Evolutionary conservation across 1,140 invertebrate genomes (phyloP), one percentile per base, ranked within the genome.

Genomic region (Hormaphis cornu): DNA sequence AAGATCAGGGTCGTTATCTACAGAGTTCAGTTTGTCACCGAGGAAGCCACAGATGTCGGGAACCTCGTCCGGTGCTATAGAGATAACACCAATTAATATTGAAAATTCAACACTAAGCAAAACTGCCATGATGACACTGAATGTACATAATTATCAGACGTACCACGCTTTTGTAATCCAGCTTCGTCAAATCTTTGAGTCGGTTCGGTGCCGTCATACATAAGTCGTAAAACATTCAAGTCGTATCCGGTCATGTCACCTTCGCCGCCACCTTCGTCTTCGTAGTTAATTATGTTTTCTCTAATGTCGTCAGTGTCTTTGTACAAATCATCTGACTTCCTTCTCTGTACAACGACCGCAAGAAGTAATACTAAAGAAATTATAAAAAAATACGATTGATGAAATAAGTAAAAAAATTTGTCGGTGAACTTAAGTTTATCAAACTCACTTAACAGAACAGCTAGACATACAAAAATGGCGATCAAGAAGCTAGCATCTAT

Each of bases 231-330:
- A n/a, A 95, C 90, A 72, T 89, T 91, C 20, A 98, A 83, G 77
- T 98, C 95, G 77, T 93, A 98, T 7, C 89, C 91, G 1, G 93
- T 90, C 77, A 84, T 83, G 76, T 98, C 95, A 16, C 91, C 90
- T 79, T 97, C 94, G 73, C 94, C 94, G 75, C 92, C 94, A 40
- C 95, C 95, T 80, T 98, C 95, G 75, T 97, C 95, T 77, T 96
- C 92, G 76, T 98, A 97, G 74, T 92, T 92, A 71, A 97, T 96
- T 72, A 98, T 97, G 75, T 94, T 98, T 79, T 97, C 95, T 72
- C 94, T 81, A 37, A 97, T 95, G 77, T 98, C 95, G 76, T 97
- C 94, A 73, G 93, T 86, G 75, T 97, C 93, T 76, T 95, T 95
- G 35, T 92, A 87, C 73, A 89, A 84, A 70, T 93, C 91, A 75